Evolutionary conservation across 1,140 invertebrate genomes (phyloP).

Genomic region (Lethocerus indicus): DNA sequence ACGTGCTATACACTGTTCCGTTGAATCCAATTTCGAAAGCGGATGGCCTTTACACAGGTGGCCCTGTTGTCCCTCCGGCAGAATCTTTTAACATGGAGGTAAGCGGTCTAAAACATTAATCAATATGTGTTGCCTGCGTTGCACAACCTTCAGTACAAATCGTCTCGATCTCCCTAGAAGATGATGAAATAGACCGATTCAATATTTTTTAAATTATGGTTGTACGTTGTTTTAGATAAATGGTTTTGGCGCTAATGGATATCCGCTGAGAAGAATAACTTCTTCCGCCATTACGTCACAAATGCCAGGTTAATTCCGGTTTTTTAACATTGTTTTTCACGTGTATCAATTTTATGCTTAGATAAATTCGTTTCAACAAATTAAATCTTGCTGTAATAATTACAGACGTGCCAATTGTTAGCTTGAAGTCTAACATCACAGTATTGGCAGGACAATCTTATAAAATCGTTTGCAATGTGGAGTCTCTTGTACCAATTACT

Average conservation of each 20-base stretch:
- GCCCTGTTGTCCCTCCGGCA: slow-evolving; percentile 27
- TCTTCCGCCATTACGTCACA: slow-evolving; percentile 27
- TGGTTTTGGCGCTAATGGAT: slow-evolving; percentile 23
- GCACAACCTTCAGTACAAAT: no score
- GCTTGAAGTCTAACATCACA: neutral
- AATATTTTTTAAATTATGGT: slow-evolving; percentile 6
- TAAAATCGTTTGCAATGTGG: slow-evolving; percentile 29
- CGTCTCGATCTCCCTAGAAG: no score
- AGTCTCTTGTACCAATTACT: slow-evolving; percentile 32
- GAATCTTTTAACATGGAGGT: slow-evolving; percentile 36
- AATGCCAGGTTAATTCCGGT: slow-evolving; percentile 21
- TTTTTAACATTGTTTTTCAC: neutral
- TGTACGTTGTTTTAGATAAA: slow-evolving; percentile 19
- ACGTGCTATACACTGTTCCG: slow-evolving; percentile 2
- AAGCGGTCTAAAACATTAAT: slow-evolving; percentile 11
- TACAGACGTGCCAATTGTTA: slow-evolving; percentile 11
- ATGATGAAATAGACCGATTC: no score
- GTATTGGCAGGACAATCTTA: slow-evolving; percentile 1
- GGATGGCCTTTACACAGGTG: slow-evolving; percentile 26
- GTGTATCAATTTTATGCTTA: neutral
- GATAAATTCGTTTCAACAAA: neutral
- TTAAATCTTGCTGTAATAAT: neutral
- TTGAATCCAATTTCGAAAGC: slow-evolving; percentile 11
- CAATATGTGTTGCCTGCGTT: no score
- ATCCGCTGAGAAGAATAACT: slow-evolving; percentile 27